Base-by-base conservation (phyloP, 1,140 invertebrate species). In the Dreissena rostriformis region DNA sequence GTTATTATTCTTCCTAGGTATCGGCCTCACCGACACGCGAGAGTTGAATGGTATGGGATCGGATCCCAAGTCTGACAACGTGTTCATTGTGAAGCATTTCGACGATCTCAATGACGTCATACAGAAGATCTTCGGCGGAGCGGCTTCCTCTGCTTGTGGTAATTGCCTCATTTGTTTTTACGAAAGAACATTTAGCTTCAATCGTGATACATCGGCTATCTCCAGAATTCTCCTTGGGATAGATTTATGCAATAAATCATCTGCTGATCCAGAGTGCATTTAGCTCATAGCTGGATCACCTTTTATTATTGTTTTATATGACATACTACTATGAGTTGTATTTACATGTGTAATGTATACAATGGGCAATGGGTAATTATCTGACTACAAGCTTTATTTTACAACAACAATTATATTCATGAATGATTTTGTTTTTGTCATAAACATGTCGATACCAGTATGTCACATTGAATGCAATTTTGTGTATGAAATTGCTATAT, bases 1-100 rank as follows among this genome's bases (percentile, higher is more conserved):
- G n/a, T n/a, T n/a, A n/a, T n/a, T n/a, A n/a, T n/a, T n/a, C n/a
- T 79, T 81, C 51, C 85, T 87, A 85, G 90, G 90, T 82, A 88
- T 92, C 57, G 91, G 89, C 10, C 74, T 92, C 57, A 71, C 74
- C 5, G 89, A 91, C 72, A 88, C 87, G 11, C 72, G 82, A 8
- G 91, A 92, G 52, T 66, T 92, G 17, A 67, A 90, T 65, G 86
- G 79, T 10, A 89, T 91, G 68, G 89, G 89, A 11, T 86, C 87
- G 0, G 74, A 85, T 26, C 90, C 90, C 39, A 82, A 86, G 0
- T 22, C 22, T n/a, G 83, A 83, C 1, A 90, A 91, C 67, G 88
- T 77, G 19, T 90, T 92, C 66, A 87, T 80, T 68, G 90, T 92
- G 1, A 70, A 88, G 10, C 63, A 83, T 28, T 92, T 92, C 82